A percentile compares a stretch with the other conserved stretches of the same genome.
These are phyloP conservation scores for Petroica traversi DNA, from an alignment of 2,113 vertebrate species.

Conservation along the genomic window DNA sequence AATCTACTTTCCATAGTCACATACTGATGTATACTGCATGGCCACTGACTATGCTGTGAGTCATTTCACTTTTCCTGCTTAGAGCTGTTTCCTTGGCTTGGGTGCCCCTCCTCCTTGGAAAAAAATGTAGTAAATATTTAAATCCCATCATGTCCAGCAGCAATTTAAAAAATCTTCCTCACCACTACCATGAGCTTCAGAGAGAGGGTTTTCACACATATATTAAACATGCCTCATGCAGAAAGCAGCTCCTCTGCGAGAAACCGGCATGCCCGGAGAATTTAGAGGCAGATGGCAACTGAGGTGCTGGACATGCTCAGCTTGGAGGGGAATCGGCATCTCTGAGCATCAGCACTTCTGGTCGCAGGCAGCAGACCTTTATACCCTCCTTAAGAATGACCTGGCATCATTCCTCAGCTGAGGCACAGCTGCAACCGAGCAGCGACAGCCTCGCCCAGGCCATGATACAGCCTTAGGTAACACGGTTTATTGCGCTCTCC, in stretches of 20 bases:
- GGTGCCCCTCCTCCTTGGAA: not conserved
- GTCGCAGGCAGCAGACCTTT: rapidly evolving
- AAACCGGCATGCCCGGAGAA: not conserved
- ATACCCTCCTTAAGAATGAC: rapidly evolving
- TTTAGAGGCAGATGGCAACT: rapidly evolving
- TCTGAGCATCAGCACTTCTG: not conserved
- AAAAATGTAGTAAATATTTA: not conserved
- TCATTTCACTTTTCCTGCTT: not conserved
- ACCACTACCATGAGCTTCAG: not conserved
- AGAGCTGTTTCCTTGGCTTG: not conserved
- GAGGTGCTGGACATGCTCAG: rapidly evolving
- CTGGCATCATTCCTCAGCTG: rapidly evolving
- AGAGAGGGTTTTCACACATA: rapidly evolving
- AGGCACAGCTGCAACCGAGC: not conserved
- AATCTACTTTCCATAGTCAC: not conserved
- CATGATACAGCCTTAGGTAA: not conserved
- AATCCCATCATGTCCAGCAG: not conserved
- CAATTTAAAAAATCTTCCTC: not conserved
- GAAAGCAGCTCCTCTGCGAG: not conserved
- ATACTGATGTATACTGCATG: not conserved
- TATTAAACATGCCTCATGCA: rapidly evolving
- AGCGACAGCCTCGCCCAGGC: not conserved
- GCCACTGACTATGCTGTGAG: not conserved
- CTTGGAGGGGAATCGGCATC: rapidly evolving
- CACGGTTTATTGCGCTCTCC: not conserved